Percentiles rank a stretch among this genome's conserved stretches.
Evolutionary conservation across 2,888 invertebrate genomes (phyloP).

Genomic region (Epirrita christyi): DNA sequence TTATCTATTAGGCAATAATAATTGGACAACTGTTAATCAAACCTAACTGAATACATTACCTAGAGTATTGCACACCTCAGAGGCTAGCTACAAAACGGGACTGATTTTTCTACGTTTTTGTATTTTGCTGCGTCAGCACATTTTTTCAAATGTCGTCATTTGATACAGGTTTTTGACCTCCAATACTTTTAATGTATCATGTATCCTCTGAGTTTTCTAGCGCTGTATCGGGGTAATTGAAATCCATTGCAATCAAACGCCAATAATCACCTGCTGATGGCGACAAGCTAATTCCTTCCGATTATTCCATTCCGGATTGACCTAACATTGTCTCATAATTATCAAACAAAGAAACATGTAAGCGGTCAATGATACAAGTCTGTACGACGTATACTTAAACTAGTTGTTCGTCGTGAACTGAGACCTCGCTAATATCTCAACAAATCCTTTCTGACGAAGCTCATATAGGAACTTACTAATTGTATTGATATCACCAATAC

Average conservation of each 20-base stretch:
- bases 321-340: too few species aligned
- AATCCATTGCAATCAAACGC: slow-evolving; percentile 28
- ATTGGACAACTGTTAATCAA: slow-evolving; percentile 28
- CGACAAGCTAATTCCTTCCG: slow-evolving; percentile 17
- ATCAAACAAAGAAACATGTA: too few species aligned
- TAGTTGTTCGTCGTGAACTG: too few species aligned
- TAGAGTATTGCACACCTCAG: slow-evolving; percentile 9
- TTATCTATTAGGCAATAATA: slow-evolving; percentile 21
- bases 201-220: neutral
- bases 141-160: too few species aligned
- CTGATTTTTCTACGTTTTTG: neutral
- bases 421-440: too few species aligned
- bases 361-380: too few species aligned
- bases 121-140: neutral
- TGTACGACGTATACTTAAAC: too few species aligned
- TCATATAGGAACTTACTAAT: too few species aligned
- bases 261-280: slow-evolving; percentile 28
- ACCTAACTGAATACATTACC: slow-evolving; percentile 25
- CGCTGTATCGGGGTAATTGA: slow-evolving; percentile 9
- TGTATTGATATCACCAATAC: too few species aligned
- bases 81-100: neutral
- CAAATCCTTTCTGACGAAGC: too few species aligned
- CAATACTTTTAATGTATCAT: too few species aligned
- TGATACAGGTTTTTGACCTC: too few species aligned
- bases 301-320: slow-evolving; percentile 10